Conservation (phyloP, 2,113 vertebrate species). For the Tragelaphus imberbis region DNA sequence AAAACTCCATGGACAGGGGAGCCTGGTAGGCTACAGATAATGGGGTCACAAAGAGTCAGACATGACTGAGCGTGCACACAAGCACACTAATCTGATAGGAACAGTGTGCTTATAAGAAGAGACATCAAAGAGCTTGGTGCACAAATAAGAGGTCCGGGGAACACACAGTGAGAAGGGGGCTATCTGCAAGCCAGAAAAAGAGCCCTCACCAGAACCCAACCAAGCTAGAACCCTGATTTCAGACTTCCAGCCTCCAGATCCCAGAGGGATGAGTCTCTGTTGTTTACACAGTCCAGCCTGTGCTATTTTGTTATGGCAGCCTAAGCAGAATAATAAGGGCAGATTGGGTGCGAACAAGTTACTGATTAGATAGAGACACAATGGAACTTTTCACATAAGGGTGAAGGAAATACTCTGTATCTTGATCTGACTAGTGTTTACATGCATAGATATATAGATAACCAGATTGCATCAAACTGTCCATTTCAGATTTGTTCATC, state of each 20-base stretch:
- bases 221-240: accelerated
- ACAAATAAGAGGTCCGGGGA: background rate
- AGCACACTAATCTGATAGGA: background rate
- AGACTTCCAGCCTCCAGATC: background rate
- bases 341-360: background rate
- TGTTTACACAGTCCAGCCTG: background rate
- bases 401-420: background rate
- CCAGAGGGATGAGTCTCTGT: background rate
- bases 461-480: background rate
- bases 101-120: background rate
- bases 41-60: background rate
- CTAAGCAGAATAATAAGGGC: background rate
- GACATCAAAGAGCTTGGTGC: background rate
- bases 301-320: background rate
- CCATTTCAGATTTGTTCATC: background rate
- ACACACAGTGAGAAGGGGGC: background rate
- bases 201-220: background rate
- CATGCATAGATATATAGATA: background rate
- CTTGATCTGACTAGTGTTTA: background rate
- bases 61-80: background rate
- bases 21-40: background rate
- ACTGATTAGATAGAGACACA: background rate
- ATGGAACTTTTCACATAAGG: background rate
- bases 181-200: background rate
- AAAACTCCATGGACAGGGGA: background rate